phyloP scores from a whole-genome alignment of 2,888 invertebrate species.

The Drosophila percnosoma region DNA sequence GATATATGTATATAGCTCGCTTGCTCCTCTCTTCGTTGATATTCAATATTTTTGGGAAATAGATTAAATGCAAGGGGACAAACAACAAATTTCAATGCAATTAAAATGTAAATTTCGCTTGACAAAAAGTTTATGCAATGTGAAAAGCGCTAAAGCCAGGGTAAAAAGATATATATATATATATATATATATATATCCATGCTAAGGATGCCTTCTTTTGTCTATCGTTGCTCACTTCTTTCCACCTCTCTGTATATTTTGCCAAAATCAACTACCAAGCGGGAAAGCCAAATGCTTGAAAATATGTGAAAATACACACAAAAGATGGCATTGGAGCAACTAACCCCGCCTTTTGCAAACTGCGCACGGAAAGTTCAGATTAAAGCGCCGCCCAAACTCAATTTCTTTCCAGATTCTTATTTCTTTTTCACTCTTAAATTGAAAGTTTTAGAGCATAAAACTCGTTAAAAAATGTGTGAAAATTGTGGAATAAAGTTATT shows the following conservation, averaged over 20 bases:
- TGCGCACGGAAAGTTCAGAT: constrained; percentile 32
- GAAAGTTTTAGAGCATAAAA: neutral
- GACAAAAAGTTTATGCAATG: constrained; percentile 66
- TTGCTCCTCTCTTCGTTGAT: constrained; percentile 52
- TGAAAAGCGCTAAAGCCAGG: constrained; percentile 18
- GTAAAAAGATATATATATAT: constrained; percentile 42
- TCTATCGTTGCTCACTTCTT: neutral
- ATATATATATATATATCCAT: constrained; percentile 24
- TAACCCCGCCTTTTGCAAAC: neutral
- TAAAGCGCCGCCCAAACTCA: constrained; percentile 6
- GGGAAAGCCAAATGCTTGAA: constrained; percentile 36
- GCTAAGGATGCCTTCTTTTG: constrained; percentile 25
- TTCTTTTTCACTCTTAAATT: constrained; percentile 12
- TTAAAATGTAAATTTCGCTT: constrained; percentile 79
- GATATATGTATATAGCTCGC: constrained; percentile 48
- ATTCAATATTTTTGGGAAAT: constrained; percentile 77
- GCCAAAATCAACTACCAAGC: constrained; percentile 29
- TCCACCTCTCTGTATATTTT: constrained; percentile 4
- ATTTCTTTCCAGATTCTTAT: constrained; percentile 9
- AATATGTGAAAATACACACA: constrained; percentile 46
- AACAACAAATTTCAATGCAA: constrained; percentile 79
- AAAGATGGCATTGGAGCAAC: constrained; percentile 58
- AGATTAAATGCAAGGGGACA: constrained; percentile 63
- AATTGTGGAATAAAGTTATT: neutral
- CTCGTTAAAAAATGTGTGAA: neutral